A percentile compares a stretch with the other conserved stretches of the same genome.
These are phyloP conservation scores for Caenorhabditis imperialis DNA, from an alignment of 2,888 invertebrate genomes.

Conservation along the genomic window DNA sequence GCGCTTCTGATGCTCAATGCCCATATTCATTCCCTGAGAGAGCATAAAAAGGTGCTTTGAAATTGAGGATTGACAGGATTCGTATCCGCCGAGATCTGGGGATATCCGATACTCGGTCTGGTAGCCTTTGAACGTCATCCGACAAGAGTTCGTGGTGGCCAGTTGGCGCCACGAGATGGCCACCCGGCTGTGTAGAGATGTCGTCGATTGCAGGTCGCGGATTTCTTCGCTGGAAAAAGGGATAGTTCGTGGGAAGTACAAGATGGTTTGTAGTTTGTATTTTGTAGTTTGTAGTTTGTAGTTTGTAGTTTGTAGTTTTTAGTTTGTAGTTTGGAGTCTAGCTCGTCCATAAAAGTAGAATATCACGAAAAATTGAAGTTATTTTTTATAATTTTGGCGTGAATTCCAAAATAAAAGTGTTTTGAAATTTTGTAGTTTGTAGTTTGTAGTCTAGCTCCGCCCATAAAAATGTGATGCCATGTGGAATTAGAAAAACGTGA, in stretches of 20 bases:
- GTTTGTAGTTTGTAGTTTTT: too few relatives aligned
- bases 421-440: too few relatives aligned
- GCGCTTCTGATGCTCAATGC: conserved; percentile 38
- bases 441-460: too few relatives aligned
- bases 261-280: too few relatives aligned
- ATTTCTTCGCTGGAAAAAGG: conserved; percentile 49
- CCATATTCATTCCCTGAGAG: conserved; percentile 55
- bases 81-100: conserved; percentile 75
- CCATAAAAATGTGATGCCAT: too few relatives aligned
- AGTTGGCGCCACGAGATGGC: conserved; percentile 51
- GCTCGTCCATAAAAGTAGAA: too few relatives aligned
- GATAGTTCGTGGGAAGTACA: neutral
- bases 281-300: too few relatives aligned
- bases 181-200: conserved; percentile 60
- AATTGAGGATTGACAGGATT: conserved; percentile 69
- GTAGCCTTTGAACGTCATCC: conserved; percentile 65
- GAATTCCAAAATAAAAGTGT: too few relatives aligned
- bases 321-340: too few relatives aligned
- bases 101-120: conserved; percentile 72
- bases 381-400: too few relatives aligned
- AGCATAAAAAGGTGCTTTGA: conserved; percentile 68
- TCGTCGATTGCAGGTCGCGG: conserved; percentile 62
- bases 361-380: too few relatives aligned
- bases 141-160: conserved; percentile 47
- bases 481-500: too few relatives aligned